Percentiles rank a stretch among this genome's conserved stretches.
Evolutionary conservation across 2,113 vertebrate genomes (phyloP).

Genomic region (Poeciliopsis turrubarensis): DNA sequence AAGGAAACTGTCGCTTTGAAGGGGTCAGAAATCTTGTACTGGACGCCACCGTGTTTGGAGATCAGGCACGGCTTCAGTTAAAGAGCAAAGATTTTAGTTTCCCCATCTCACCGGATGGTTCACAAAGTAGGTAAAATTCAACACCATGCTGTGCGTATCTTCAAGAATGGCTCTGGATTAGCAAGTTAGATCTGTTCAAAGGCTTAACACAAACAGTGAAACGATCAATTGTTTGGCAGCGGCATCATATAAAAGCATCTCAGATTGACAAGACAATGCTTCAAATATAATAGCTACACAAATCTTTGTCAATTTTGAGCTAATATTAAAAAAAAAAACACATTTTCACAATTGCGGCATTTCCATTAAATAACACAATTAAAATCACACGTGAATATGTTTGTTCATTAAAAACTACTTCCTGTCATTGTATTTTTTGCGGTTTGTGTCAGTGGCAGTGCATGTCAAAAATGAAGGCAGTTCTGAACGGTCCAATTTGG

Average conservation of each 20-base stretch:
- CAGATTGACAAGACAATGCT: background rate
- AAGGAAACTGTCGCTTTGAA: slow-evolving; percentile 23
- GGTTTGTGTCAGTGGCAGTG: no score
- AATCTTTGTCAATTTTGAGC: no score
- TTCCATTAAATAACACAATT: no score
- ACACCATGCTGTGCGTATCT: background rate
- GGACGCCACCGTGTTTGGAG: slow-evolving; percentile 8
- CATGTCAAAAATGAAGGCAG: no score
- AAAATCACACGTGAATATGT: no score
- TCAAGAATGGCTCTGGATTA: background rate
- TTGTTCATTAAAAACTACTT: no score
- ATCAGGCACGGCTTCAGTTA: slow-evolving; percentile 4
- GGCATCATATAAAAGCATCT: background rate
- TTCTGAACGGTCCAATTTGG: background rate
- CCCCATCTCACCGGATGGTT: background rate
- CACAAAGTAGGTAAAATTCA: background rate
- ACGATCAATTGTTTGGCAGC: no score
- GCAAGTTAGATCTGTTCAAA: background rate
- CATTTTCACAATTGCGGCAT: no score
- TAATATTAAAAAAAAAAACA: no score
- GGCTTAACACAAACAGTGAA: background rate
- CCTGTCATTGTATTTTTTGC: no score
- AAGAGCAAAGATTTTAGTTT: background rate
- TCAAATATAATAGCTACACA: no score
- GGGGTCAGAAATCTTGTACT: slow-evolving; percentile 23